phyloP scores from a whole-genome alignment of 2,113 vertebrate genomes.

The Chaenogobius annularis region DNA sequence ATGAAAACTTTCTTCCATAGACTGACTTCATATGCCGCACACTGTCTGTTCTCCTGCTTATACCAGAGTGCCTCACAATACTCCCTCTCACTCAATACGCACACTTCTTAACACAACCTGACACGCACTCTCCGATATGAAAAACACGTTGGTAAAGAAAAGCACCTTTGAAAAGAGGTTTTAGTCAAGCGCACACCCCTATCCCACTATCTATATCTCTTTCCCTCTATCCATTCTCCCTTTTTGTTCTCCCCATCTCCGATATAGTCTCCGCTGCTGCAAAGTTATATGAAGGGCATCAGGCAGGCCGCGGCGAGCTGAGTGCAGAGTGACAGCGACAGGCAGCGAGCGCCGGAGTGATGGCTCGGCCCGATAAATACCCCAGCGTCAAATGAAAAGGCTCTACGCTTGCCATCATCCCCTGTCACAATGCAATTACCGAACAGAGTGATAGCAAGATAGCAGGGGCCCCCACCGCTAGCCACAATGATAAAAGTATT shows the following conservation, averaged over 20 bases:
- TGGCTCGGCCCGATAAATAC: conserved; percentile 99
- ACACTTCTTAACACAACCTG: conserved; percentile 55
- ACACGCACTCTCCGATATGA: conserved; percentile 58
- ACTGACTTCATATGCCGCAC: background rate
- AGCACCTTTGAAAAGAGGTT: conserved; percentile 57
- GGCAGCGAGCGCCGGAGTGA: conserved; percentile 94
- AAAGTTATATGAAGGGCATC: conserved; percentile 99
- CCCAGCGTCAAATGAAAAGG: conserved; percentile 99
- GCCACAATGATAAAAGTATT: conserved; percentile 99
- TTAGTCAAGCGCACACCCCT: conserved; percentile 58
- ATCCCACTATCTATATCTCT: conserved; percentile 60
- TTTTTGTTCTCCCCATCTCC: conserved; percentile 42
- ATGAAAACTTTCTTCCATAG: background rate
- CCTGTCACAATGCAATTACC: conserved; percentile 99
- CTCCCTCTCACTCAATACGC: conserved; percentile 31
- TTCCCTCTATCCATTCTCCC: conserved; percentile 51
- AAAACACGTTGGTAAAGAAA: conserved; percentile 49
- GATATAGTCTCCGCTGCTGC: conserved; percentile 83
- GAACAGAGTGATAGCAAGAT: conserved; percentile 99
- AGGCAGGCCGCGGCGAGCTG: conserved; percentile 96
- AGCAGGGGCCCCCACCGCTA: conserved; percentile 92
- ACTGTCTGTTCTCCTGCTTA: background rate
- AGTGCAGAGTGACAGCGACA: conserved; percentile 98
- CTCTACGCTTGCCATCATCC: conserved; percentile 99
- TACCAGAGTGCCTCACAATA: conserved; percentile 75